Conservation (phyloP, 1,140 invertebrate species). For the Apis dorsata region DNA sequence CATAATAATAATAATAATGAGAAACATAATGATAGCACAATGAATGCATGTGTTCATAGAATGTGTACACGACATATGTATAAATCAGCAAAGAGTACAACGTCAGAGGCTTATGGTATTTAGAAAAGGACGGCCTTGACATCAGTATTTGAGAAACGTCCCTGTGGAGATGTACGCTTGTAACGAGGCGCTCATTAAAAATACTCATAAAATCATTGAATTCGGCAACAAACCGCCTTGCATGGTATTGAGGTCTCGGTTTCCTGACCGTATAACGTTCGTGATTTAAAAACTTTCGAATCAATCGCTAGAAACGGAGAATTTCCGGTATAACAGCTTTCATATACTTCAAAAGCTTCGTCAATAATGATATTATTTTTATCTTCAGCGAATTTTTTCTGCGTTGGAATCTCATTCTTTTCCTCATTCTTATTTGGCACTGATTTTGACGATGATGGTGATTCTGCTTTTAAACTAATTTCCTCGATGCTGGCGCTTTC, state of each 20-base stretch:
- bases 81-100: constrained; percentile 25
- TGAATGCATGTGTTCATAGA: constrained; percentile 5
- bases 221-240: constrained; percentile 74
- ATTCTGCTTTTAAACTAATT: constrained; percentile 25
- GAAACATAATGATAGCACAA: background rate
- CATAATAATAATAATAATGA: constrained; percentile 3
- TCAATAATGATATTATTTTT: constrained; percentile 69
- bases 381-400: constrained; percentile 12
- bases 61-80: background rate
- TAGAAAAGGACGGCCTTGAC: constrained; percentile 50
- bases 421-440: constrained; percentile 65
- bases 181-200: background rate
- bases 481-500: constrained; percentile 66
- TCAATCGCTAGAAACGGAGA: constrained; percentile 57
- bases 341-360: constrained; percentile 77
- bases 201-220: constrained; percentile 69
- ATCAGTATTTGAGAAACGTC: constrained; percentile 24
- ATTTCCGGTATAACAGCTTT: constrained; percentile 74
- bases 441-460: constrained; percentile 41
- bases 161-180: constrained; percentile 25
- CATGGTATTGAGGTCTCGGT: constrained; percentile 72
- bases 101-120: constrained; percentile 43
- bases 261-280: constrained; percentile 54
- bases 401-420: constrained; percentile 46
- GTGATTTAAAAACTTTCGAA: constrained; percentile 58